Conservation (phyloP, 2,797 vertebrate species). For the Chiloscyllium punctatum region DNA sequence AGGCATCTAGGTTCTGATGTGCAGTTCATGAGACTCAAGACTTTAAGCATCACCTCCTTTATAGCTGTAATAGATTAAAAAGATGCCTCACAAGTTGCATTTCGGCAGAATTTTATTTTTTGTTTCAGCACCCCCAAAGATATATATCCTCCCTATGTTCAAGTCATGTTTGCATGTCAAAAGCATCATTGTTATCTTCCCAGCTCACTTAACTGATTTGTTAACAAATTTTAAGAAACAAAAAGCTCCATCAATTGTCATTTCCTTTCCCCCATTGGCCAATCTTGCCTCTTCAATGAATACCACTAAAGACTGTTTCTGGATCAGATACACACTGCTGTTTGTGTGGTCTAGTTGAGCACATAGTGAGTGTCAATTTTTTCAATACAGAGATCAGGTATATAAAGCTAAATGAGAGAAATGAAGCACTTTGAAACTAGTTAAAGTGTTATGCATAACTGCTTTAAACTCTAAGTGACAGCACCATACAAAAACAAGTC, state of each 20-base stretch:
- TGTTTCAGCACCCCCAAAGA: neutral
- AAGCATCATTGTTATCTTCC: neutral
- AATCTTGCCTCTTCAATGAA: neutral
- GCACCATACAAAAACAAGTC: neutral
- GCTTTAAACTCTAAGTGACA: neutral
- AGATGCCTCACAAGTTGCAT: too few relatives aligned
- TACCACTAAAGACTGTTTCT: neutral
- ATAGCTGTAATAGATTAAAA: conserved; percentile 2
- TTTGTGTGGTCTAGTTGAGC: neutral
- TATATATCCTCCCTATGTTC: neutral
- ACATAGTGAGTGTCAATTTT: neutral
- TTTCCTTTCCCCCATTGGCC: neutral
- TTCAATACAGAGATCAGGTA: neutral
- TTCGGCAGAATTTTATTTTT: neutral
- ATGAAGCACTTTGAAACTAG: neutral
- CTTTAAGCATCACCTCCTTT: neutral
- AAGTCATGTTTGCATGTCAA: conserved; percentile 1
- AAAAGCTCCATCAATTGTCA: neutral
- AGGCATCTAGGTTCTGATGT: neutral
- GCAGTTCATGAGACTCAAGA: neutral
- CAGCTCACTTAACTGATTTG: neutral
- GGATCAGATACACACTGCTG: neutral
- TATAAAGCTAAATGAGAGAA: neutral
- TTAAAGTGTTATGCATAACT: too few relatives aligned
- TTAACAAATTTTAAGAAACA: neutral